Conservation (phyloP, 2,113 vertebrate genomes). For the Burhinus bistriatus region DNA sequence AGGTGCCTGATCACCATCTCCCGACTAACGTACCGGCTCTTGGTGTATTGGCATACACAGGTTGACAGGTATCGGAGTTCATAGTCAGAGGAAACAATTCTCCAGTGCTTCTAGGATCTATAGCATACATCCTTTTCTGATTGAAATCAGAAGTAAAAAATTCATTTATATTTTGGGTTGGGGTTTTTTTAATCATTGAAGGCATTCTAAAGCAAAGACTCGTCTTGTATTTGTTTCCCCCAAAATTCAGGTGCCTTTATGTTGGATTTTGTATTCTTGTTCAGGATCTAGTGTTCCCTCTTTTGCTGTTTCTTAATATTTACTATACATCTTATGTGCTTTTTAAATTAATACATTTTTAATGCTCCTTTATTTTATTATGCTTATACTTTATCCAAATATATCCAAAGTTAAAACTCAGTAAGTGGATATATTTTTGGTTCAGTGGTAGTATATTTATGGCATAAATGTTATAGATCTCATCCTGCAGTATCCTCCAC, state of each 20-base stretch:
- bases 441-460: not conserved
- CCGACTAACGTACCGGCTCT: not conserved
- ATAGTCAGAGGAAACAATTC: not conserved
- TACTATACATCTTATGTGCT: not conserved
- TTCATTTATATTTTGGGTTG: fast-evolving
- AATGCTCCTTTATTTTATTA: not conserved
- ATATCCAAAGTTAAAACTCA: not conserved
- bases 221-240: not conserved
- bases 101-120: too few species aligned
- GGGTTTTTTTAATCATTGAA: not conserved
- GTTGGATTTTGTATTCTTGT: not conserved
- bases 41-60: not conserved
- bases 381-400: not conserved
- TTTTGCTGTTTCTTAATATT: not conserved
- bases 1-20: not conserved
- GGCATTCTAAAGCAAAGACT: not conserved
- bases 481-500: not conserved
- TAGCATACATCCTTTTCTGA: not conserved
- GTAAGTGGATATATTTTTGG: not conserved
- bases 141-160: not conserved
- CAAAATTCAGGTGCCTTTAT: not conserved
- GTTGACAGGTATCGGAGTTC: not conserved
- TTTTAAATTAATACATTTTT: not conserved
- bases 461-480: not conserved
- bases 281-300: fast-evolving